A percentile compares a stretch with the other conserved stretches of the same genome.
Evolutionary conservation across 1,140 invertebrate genomes (phyloP).

Genomic region (Drosophila ohnishii): DNA sequence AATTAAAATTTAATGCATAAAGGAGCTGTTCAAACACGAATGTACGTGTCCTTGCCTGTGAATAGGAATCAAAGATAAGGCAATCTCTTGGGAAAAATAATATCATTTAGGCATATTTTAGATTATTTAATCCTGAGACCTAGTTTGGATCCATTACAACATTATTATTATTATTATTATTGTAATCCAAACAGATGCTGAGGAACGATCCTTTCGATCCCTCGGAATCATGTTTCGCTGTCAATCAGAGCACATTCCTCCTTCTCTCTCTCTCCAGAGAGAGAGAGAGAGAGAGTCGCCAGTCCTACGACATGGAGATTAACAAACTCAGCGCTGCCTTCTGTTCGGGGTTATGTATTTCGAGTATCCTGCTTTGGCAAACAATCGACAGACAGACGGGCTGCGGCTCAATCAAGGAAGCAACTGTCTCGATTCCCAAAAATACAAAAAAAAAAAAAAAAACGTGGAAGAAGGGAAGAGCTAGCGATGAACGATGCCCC

Average conservation of each 20-base stretch:
- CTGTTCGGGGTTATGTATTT: slow-evolving; percentile 13
- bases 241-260: slow-evolving; percentile 11
- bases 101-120: background rate
- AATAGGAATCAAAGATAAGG: background rate
- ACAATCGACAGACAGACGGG: slow-evolving; percentile 34
- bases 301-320: slow-evolving; percentile 1
- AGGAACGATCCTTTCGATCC: background rate
- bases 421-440: slow-evolving; percentile 71
- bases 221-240: slow-evolving; percentile 10
- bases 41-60: no score
- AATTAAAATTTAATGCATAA: no score
- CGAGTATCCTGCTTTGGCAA: slow-evolving; percentile 19
- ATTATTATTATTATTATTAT: background rate
- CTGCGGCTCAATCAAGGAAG: slow-evolving; percentile 53
- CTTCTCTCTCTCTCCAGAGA: background rate
- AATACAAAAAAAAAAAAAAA: background rate
- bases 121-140: background rate
- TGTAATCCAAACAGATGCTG: slow-evolving; percentile 6
- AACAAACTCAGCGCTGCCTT: slow-evolving; percentile 6
- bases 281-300: background rate
- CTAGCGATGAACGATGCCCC: slow-evolving; percentile 25
- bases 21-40: no score
- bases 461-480: slow-evolving; percentile 1
- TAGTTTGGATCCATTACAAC: background rate
- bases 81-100: background rate